A percentile compares a stretch with the other conserved stretches of the same genome.
phyloP scores from a whole-genome alignment of 2,888 invertebrate species.

The Tetramorium bicarinatum region DNA sequence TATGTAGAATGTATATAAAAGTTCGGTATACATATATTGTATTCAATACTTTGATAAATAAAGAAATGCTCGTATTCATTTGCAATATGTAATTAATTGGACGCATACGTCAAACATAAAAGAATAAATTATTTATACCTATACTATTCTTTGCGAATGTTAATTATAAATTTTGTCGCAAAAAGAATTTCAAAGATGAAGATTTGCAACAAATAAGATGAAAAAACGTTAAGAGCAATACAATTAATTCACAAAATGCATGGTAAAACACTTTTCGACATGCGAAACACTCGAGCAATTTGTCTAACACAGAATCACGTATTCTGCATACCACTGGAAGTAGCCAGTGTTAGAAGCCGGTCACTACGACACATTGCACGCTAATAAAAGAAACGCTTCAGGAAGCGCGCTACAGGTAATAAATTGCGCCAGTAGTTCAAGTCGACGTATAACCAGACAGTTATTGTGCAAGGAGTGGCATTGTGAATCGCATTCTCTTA shows the following conservation, averaged over 20 bases:
- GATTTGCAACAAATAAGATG: background rate
- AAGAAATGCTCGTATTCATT: background rate
- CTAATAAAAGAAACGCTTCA: conserved; percentile 40
- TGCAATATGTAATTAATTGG: background rate
- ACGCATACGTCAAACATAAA: background rate
- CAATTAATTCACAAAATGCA: conserved; percentile 35
- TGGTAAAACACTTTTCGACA: background rate
- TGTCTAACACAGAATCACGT: conserved; percentile 10
- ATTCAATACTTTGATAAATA: background rate
- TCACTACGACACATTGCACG: conserved; percentile 8
- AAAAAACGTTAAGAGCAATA: background rate
- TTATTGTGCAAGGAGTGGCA: conserved; percentile 19
- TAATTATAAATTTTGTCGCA: conserved; percentile 2
- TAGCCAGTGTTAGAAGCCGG: background rate
- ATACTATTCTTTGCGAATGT: background rate
- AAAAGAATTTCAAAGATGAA: background rate
- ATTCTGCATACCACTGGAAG: background rate
- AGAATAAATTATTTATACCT: conserved; percentile 29
- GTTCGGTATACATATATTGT: background rate
- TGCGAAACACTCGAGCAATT: conserved; percentile 10
- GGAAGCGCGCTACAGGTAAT: conserved; percentile 25
- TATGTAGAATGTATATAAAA: background rate
- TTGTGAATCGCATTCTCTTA: background rate
- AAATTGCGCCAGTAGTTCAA: conserved; percentile 46
- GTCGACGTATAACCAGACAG: conserved; percentile 38